Evolutionary conservation across 2,888 invertebrate species (phyloP).

Genomic region (Lobophora halterata): DNA sequence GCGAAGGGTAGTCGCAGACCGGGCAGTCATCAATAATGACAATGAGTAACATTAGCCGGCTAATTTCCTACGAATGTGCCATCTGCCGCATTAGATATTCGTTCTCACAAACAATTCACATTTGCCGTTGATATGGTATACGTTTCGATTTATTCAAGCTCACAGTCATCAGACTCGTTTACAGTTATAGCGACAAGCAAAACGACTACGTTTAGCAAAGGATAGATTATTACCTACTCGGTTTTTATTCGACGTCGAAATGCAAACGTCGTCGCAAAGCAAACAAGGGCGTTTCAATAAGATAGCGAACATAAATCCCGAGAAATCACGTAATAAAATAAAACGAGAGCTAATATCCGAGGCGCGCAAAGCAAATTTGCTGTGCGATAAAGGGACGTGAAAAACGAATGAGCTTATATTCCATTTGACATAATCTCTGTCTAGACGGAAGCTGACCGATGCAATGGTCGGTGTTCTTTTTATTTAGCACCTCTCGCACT

Average conservation of each 20-base stretch:
- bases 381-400: slow-evolving; percentile 58
- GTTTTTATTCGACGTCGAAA: slow-evolving; percentile 40
- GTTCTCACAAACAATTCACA: slow-evolving; percentile 31
- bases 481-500: slow-evolving; percentile 40
- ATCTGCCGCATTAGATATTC: slow-evolving; percentile 55
- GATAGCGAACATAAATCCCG: slow-evolving; percentile 46
- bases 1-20: slow-evolving; percentile 58
- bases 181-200: slow-evolving; percentile 35
- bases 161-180: slow-evolving; percentile 34
- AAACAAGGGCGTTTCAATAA: slow-evolving; percentile 47
- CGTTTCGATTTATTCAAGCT: slow-evolving; percentile 28
- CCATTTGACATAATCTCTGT: slow-evolving; percentile 74
- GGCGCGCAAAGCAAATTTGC: slow-evolving; percentile 56
- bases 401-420: slow-evolving; percentile 64
- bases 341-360: slow-evolving; percentile 55
- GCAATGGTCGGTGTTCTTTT: slow-evolving; percentile 46
- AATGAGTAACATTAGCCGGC: slow-evolving; percentile 61
- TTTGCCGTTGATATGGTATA: slow-evolving; percentile 25
- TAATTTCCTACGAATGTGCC: slow-evolving; percentile 54
- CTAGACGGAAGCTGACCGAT: slow-evolving; percentile 70
- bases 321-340: slow-evolving; percentile 58
- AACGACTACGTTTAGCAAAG: slow-evolving; percentile 26
- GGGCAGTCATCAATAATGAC: slow-evolving; percentile 68
- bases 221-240: no score
- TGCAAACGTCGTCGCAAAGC: slow-evolving; percentile 37